Percentiles rank a stretch among this genome's conserved stretches.
Conservation (phyloP, 2,797 vertebrate species). For the Anguilla megastoma region DNA sequence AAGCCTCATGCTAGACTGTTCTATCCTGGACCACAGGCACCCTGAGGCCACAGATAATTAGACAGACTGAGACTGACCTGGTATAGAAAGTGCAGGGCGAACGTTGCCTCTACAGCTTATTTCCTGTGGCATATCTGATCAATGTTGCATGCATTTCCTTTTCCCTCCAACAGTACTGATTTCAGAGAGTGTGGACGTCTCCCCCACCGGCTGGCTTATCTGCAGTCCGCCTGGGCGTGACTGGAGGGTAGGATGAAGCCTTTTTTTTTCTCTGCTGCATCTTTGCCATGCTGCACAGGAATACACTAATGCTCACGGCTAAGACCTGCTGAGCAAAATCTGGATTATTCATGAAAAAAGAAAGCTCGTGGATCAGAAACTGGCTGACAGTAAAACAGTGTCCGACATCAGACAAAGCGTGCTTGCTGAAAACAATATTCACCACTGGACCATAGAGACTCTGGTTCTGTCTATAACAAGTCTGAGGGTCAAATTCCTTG, state of each 20-base stretch:
- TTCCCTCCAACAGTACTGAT: conserved; percentile 5
- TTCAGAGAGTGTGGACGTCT: not conserved
- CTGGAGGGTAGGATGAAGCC: conserved; percentile 15
- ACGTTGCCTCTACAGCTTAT: conserved; percentile 16
- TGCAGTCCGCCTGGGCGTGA: conserved; percentile 6
- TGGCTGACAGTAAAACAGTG: conserved; percentile 13
- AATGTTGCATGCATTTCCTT: conserved; percentile 25
- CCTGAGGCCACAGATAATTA: conserved; percentile 22
- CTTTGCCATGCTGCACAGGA: conserved; percentile 14
- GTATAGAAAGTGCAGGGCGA: not conserved
- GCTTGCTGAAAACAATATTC: not conserved
- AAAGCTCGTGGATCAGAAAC: conserved; percentile 9
- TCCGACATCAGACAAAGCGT: conserved; percentile 7
- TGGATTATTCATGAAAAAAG: conserved; percentile 21
- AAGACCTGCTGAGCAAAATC: conserved; percentile 14
- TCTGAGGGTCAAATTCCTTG: conserved; percentile 13
- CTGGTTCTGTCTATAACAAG: conserved; percentile 3
- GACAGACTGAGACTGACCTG: conserved; percentile 10
- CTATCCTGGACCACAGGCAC: not conserved
- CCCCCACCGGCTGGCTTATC: conserved; percentile 4
- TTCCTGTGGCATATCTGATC: conserved; percentile 30
- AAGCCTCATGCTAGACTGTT: not conserved
- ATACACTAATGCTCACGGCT: not conserved
- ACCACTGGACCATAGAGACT: not conserved
- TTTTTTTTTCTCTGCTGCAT: not conserved